A percentile compares a stretch with the other conserved stretches of the same genome.
These are phyloP conservation scores for Leucophora obtusa DNA, from an alignment of 2,888 invertebrate genomes.

Conservation along the genomic window DNA sequence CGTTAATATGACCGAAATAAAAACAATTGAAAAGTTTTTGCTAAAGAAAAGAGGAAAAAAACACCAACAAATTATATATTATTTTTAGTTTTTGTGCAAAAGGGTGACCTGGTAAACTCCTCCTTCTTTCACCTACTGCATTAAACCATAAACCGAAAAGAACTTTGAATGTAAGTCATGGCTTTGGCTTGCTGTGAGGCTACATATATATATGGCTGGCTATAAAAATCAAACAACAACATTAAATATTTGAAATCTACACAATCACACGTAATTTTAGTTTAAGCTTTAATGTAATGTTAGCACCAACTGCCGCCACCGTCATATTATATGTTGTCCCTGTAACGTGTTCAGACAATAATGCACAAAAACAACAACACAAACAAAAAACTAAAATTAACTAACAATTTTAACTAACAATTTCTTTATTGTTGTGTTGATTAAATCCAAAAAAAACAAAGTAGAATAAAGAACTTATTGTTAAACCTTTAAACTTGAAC, in stretches of 20 bases:
- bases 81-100: conserved; percentile 17
- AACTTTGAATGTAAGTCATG: conserved; percentile 34
- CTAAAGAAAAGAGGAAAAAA: conserved; percentile 7
- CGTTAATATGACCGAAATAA: conserved; percentile 52
- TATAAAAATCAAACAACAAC: conserved; percentile 42
- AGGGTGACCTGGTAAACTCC: conserved; percentile 60
- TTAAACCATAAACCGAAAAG: conserved; percentile 12
- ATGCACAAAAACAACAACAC: conserved; percentile 4
- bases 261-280: conserved; percentile 55
- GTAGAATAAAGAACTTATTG: conserved; percentile 26
- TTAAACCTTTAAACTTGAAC: conserved; percentile 58
- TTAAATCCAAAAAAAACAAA: conserved; percentile 19
- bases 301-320: conserved; percentile 7
- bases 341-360: conserved; percentile 29
- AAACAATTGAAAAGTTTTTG: not conserved
- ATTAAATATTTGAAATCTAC: conserved; percentile 10
- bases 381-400: conserved; percentile 25
- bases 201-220: conserved; percentile 45
- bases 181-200: conserved; percentile 46
- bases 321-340: conserved; percentile 8
- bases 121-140: conserved; percentile 36
- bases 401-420: conserved; percentile 34
- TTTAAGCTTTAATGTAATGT: conserved; percentile 35
- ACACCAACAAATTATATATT: conserved; percentile 32
- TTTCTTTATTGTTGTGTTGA: conserved; percentile 41